A percentile compares a stretch with the other conserved stretches of the same genome.
These are phyloP conservation scores for Coboldia fuscipes DNA, from an alignment of 1,140 invertebrate genomes.

Conservation along the genomic window DNA sequence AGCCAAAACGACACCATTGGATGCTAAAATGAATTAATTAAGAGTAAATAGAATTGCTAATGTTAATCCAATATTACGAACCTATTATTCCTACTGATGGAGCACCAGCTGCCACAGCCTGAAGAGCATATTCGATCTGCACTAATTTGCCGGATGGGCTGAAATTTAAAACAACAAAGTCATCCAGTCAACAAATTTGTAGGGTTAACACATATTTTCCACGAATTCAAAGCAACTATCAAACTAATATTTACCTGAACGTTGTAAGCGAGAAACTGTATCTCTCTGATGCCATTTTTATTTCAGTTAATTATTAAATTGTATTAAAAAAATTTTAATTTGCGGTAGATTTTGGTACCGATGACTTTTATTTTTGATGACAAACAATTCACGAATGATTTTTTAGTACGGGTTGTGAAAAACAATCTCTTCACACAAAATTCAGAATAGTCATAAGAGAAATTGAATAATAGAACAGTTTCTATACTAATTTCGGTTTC, in stretches of 20 bases:
- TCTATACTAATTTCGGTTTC: too few relatives aligned
- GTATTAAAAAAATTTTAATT: too few relatives aligned
- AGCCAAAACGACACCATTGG: slow-evolving; percentile 89
- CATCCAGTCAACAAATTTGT: slow-evolving; percentile 7
- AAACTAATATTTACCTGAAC: slow-evolving; percentile 56
- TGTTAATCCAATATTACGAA: slow-evolving; percentile 13
- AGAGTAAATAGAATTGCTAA: neutral
- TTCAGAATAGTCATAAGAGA: too few relatives aligned
- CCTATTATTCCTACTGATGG: slow-evolving; percentile 97
- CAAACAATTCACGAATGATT: too few relatives aligned
- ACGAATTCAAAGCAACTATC: neutral
- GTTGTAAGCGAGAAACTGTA: slow-evolving; percentile 98
- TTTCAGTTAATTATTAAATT: too few relatives aligned
- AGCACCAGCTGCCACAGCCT: slow-evolving; percentile 94
- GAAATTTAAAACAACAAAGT: slow-evolving; percentile 20
- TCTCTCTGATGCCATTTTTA: slow-evolving; percentile 80
- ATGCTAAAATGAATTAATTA: slow-evolving; percentile 52
- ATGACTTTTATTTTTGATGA: too few relatives aligned
- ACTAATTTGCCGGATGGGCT: slow-evolving; percentile 98
- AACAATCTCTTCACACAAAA: too few relatives aligned
- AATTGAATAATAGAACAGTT: too few relatives aligned
- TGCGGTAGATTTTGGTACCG: too few relatives aligned
- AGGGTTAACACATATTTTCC: neutral
- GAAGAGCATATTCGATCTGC: slow-evolving; percentile 99
- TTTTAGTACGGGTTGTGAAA: too few relatives aligned